Evolutionary conservation across 2,888 invertebrate species (phyloP).

Genomic region (Pristionchus entomophagus): DNA sequence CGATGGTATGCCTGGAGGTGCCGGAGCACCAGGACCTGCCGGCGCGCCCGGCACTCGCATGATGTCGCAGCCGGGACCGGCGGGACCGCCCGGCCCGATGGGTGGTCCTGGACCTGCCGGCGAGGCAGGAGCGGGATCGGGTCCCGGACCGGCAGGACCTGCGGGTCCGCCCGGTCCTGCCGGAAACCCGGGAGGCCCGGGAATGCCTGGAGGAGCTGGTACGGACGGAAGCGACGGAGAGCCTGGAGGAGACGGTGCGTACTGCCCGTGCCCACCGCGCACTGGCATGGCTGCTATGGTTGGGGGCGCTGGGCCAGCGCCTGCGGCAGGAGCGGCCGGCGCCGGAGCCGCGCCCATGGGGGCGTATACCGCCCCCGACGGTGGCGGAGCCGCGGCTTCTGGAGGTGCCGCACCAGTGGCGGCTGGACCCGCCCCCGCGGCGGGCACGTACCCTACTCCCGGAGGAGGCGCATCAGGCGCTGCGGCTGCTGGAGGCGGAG

Average conservation of each 20-base stretch:
- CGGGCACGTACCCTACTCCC: too few relatives aligned
- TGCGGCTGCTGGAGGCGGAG: too few relatives aligned
- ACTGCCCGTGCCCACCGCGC: slow-evolving; percentile 56
- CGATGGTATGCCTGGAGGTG: slow-evolving; percentile 38
- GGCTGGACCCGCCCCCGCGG: too few relatives aligned
- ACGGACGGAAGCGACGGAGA: slow-evolving; percentile 56
- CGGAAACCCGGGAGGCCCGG: slow-evolving; percentile 59
- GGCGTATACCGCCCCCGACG: too few relatives aligned
- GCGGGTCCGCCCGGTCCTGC: slow-evolving; percentile 62
- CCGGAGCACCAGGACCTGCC: slow-evolving; percentile 37
- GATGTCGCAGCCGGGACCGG: slow-evolving; percentile 34
- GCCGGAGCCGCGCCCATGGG: too few relatives aligned
- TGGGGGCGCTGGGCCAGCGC: neutral
- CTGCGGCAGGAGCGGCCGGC: too few relatives aligned
- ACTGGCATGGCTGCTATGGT: slow-evolving; percentile 46
- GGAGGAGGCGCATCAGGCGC: too few relatives aligned
- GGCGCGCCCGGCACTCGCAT: slow-evolving; percentile 9
- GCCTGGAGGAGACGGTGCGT: slow-evolving; percentile 51
- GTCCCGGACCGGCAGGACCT: slow-evolving; percentile 59
- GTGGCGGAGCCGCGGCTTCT: too few relatives aligned
- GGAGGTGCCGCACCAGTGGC: too few relatives aligned
- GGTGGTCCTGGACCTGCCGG: slow-evolving; percentile 59
- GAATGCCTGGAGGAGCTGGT: slow-evolving; percentile 55
- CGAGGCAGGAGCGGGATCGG: slow-evolving; percentile 52
- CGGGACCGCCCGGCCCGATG: neutral